A percentile compares a stretch with the other conserved stretches of the same genome.
These are phyloP conservation scores for Cerceris rybyensis DNA, from an alignment of 2,888 invertebrate species.

Conservation along the genomic window DNA sequence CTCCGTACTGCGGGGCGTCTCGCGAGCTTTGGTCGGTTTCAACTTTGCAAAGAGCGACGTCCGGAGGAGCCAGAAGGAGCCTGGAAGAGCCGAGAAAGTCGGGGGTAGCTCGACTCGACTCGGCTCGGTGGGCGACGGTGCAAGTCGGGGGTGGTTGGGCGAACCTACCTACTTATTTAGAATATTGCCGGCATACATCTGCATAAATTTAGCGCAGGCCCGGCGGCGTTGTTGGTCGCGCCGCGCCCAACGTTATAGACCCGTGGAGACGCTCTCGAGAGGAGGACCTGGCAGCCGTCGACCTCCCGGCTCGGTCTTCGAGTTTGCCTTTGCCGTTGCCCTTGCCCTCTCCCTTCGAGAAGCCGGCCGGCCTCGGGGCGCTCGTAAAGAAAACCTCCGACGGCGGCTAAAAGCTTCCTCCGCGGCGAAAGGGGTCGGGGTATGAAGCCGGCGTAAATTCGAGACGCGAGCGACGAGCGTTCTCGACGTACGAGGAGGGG, in stretches of 20 bases:
- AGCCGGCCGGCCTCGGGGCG: slow-evolving; percentile 29
- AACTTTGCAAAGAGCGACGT: not conserved
- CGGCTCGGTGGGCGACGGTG: not conserved
- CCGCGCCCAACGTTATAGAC: slow-evolving; percentile 71
- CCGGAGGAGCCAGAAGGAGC: not conserved
- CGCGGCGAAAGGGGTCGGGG: not conserved
- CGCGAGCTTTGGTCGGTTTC: too few relatives aligned
- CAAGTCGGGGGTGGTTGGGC: slow-evolving; percentile 47
- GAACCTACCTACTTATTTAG: slow-evolving; percentile 80
- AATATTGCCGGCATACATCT: slow-evolving; percentile 81
- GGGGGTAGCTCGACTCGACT: not conserved
- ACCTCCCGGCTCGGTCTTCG: slow-evolving; percentile 1
- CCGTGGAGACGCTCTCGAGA: slow-evolving; percentile 66
- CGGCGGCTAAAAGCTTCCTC: slow-evolving; percentile 1
- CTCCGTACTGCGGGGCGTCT: not conserved
- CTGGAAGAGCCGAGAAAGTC: not conserved
- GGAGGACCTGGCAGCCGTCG: slow-evolving; percentile 42
- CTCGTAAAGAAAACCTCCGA: slow-evolving; percentile 53
- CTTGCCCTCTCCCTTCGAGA: not conserved
- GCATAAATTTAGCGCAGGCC: slow-evolving; percentile 81
- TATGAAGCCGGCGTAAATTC: not conserved
- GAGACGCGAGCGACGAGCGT: not conserved
- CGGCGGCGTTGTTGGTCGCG: slow-evolving; percentile 73
- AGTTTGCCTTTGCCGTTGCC: not conserved
- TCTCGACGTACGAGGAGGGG: too few relatives aligned